These are phyloP conservation scores for Ectropis crepuscularia DNA, from an alignment of 2,888 invertebrate species.

Conservation along the genomic window DNA sequence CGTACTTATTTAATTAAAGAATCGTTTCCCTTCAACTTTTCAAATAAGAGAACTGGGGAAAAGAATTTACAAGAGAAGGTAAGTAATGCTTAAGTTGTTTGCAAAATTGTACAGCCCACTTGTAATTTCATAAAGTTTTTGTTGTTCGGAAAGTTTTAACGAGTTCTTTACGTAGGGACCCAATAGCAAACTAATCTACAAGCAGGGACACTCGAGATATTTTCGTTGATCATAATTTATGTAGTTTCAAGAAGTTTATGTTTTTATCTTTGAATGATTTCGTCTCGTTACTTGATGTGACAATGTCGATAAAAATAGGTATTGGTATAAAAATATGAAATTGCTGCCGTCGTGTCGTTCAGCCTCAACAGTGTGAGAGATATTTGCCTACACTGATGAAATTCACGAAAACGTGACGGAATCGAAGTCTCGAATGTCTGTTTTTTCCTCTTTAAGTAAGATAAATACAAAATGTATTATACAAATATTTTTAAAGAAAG, in stretches of 20 bases:
- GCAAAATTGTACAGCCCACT: conserved; percentile 31
- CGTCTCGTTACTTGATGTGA: too few relatives aligned
- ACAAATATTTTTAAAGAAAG: too few relatives aligned
- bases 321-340: too few relatives aligned
- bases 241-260: not conserved
- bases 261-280: too few relatives aligned
- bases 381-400: too few relatives aligned
- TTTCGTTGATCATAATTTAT: conserved; percentile 15
- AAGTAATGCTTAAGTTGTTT: conserved; percentile 22
- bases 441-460: too few relatives aligned
- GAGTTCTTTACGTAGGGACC: conserved; percentile 36
- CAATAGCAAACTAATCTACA: conserved; percentile 36
- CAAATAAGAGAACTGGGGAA: conserved; percentile 6
- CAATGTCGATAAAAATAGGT: too few relatives aligned
- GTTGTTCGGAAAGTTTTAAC: conserved; percentile 40
- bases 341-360: too few relatives aligned
- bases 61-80: conserved; percentile 28
- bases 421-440: too few relatives aligned
- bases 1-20: conserved; percentile 7
- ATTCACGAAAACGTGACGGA: too few relatives aligned
- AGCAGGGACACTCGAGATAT: conserved; percentile 30
- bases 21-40: conserved; percentile 4
- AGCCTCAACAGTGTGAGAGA: too few relatives aligned
- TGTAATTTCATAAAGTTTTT: conserved; percentile 39
- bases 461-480: too few relatives aligned